Evolutionary conservation across 2,888 invertebrate genomes (phyloP), one percentile per base, ranked within the genome.

Genomic region (Acleris literana): DNA sequence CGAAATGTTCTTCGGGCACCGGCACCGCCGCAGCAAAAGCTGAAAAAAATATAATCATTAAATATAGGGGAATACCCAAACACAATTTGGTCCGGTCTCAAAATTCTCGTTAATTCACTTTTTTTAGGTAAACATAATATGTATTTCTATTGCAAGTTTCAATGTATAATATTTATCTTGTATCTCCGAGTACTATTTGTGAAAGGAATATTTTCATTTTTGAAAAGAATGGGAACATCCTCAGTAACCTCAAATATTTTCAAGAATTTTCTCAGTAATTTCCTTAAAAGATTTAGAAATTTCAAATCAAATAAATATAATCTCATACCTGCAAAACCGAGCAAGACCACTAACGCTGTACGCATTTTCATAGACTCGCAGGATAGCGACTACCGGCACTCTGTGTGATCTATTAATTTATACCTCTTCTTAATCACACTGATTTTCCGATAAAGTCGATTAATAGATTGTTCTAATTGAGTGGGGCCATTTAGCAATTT

Each of bases 11-110:
- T 3, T 75, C 69, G 0, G 64, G 65, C 5, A 77, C 68, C 0
- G 83, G 84, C 17, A 79, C 74, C 63, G 81, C 80, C 16, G 70
- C 69, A 56, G 74, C 79, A 59, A 75, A 81, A 44, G 74, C 84
- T 83, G 46, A 3, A 63, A 70, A 53, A 22, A 57, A 43, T 29
- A 29, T 7, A 6, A 25, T 9, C 0, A 25, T 6, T 7, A 9
- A 39, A 6, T 9, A 17, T 9, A 13, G 33, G 1, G 9, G 17
- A 1, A 1, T 13, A n/a, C 0, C 20, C 13, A n/a, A 2, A 51
- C 17, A 7, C 46, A 5, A 6, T 5, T 46, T 18, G 5, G 1
- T 2, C 11, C 5, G 1, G 18, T 17, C 9, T 9, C 11, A 7
- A 49, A 7, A 3, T 22, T 0, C 16, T 18, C 17, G 11, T 3